Base-by-base conservation (phyloP, 2,888 invertebrate species). In the Meiosimyza platycephala region DNA sequence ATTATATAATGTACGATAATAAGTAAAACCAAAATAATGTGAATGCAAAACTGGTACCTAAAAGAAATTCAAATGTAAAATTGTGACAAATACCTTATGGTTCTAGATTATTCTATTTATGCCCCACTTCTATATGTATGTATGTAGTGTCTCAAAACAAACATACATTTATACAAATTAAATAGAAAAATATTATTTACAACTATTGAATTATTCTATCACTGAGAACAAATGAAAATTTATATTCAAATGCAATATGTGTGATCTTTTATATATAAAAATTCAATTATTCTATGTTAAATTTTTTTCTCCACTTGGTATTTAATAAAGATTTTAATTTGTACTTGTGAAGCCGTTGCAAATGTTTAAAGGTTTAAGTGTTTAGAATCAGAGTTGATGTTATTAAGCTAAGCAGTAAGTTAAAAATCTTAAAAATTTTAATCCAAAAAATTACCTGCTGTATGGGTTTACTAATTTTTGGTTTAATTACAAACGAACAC, bases 21-120 rank as follows among this genome's bases (percentile, higher is more conserved):
- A 40, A 40, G 33, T 6, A 13, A 64, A 28, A 64, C 16, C 11
- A 18, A 64, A 28, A 40, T 16, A 40, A 11, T 50, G 55, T 47
- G 33, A 40, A n/a, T 13, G 54, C 50, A 70, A 47, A 62, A 62
- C 63, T 63, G 62, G 70, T 70, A 70, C 70, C 70, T 70, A 63
- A 69, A 48, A 40, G 55, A 70, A 40, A 70, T 62, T 50, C 18
- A 50, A 70, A 70, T 51, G 62, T 70, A 63, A 70, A 69, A 70
- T 70, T 70, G 70, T 70, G 70, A 70, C 70, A 70, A 70, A 52
- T 63, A 70, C 22, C 40, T 54, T 50, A 59, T 50, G 33, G 22
- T 50, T 50, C 64, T 63, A 63, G 12, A 62, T 60, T 59, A 69
- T 57, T 22, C n/a, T 33, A 69, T 60, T 18, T 69, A 57, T 60